Evolutionary conservation across 2,797 vertebrate species (phyloP), one percentile per base, ranked within the genome.

Genomic region (Crotalus adamanteus): DNA sequence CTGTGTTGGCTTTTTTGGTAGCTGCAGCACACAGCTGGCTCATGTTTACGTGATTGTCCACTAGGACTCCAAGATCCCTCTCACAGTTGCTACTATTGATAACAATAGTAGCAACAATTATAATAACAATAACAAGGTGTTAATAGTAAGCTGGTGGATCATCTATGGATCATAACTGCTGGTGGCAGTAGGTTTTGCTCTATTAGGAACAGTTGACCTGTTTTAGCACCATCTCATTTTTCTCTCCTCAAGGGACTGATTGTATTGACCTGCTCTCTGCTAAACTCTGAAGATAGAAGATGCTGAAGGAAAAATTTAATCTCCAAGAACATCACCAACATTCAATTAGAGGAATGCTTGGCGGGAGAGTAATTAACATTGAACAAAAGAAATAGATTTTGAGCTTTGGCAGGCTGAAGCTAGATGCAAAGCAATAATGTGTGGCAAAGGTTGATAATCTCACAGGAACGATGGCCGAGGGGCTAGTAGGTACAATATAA

Each of bases 311-410:
- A 96, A 96, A 96, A 93, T 93, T 11, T 95, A 95, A 95, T 95
- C 95, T 91, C 92, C 93, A 95, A 92, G 96, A 96, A 96, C 89
- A 53, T 92, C 94, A 95, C 92, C 92, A 90, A 86, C 86, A 96
- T 95, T 94, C 94, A 97, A 91, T 96, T 97, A 96, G 73, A 78
- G 90, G 95, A 96, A 96, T 95, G 95, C 94, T 93, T 95, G 91
- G 91, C 57, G 56, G 94, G 91, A 93, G 47, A 94, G 92, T 95
- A 96, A 96, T 96, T 96, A 95, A 9, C 93, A 96, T 22, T 92
- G 94, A 96, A 93, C 78, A 18, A 2, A 87, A 47, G 63, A 95
- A 53, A 94, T 88, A 96, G 94, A 94, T 94, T 93, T 63, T 92
- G 90, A 88, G 87, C 53, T 91, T 92, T 96, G 95, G 94, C 93